Percentiles rank a stretch among this genome's conserved stretches.
Evolutionary conservation across 2,888 invertebrate species (phyloP).

Genomic region (Spodoptera littoralis): DNA sequence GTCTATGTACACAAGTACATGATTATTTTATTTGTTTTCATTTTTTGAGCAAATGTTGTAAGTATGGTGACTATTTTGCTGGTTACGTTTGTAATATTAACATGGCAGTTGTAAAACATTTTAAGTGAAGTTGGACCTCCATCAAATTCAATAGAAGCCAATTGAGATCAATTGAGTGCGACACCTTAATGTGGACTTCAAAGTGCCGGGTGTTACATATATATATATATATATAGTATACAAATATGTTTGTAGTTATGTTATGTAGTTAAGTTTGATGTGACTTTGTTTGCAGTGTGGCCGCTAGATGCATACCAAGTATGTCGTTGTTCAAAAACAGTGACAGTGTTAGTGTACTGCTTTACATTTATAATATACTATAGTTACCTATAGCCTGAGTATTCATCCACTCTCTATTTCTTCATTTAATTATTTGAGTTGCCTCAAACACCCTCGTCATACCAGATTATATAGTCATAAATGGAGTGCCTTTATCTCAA

Average conservation of each 20-base stretch:
- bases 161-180: slow-evolving; percentile 49
- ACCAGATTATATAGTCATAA: too few relatives aligned
- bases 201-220: slow-evolving; percentile 18
- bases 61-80: too few relatives aligned
- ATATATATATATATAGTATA: slow-evolving; percentile 3
- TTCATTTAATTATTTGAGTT: too few relatives aligned
- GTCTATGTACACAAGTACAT: too few relatives aligned
- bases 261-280: slow-evolving; percentile 22
- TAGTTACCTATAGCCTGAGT: slow-evolving; percentile 4
- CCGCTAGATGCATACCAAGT: slow-evolving; percentile 57
- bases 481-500: too few relatives aligned
- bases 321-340: slow-evolving; percentile 84
- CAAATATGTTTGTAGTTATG: slow-evolving; percentile 2
- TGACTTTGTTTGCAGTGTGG: slow-evolving; percentile 54
- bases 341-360: slow-evolving; percentile 79
- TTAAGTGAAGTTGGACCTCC: slow-evolving; percentile 22
- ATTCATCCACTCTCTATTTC: slow-evolving; percentile 2
- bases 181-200: slow-evolving; percentile 22
- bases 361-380: slow-evolving; percentile 28
- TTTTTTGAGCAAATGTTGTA: too few relatives aligned
- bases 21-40: too few relatives aligned
- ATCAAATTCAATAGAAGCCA: slow-evolving; percentile 38
- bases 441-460: too few relatives aligned
- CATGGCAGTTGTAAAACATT: too few relatives aligned
- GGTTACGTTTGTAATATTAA: too few relatives aligned